Evolutionary conservation across 1,140 invertebrate genomes (phyloP).

Genomic region (Holcopasites calliopsidis): DNA sequence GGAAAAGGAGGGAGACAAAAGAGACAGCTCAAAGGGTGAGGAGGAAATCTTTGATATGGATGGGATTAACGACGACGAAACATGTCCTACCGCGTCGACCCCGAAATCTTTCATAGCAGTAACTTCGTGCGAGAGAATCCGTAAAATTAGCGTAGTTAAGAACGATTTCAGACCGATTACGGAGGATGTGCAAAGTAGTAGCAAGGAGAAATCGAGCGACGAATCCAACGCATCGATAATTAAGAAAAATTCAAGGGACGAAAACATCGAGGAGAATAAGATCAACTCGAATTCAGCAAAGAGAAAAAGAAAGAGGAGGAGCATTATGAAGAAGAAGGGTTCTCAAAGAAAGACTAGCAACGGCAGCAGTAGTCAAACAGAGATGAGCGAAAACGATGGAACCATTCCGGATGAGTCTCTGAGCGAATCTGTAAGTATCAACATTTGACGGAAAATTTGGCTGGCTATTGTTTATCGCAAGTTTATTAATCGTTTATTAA

Average conservation of each 20-base stretch:
- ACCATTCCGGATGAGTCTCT: conserved; percentile 53
- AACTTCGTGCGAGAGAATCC: conserved; percentile 73
- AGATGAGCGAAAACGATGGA: conserved; percentile 70
- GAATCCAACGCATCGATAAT: conserved; percentile 58
- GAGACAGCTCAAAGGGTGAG: conserved; percentile 65
- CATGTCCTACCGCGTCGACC: conserved; percentile 49
- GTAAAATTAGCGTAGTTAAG: conserved; percentile 79
- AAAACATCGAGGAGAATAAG: conserved; percentile 66
- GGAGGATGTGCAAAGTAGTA: conserved; percentile 62
- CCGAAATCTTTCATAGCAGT: conserved; percentile 77
- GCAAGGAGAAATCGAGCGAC: conserved; percentile 70
- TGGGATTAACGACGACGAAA: conserved; percentile 80
- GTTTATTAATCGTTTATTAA: neutral
- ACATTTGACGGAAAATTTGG: neutral
- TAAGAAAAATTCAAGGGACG: conserved; percentile 74
- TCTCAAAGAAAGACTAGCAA: conserved; percentile 84
- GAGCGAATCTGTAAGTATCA: conserved; percentile 65
- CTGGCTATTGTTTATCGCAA: neutral
- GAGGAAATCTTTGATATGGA: conserved; percentile 86
- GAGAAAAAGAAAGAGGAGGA: conserved; percentile 88
- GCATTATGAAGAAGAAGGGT: conserved; percentile 88
- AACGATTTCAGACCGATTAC: conserved; percentile 83
- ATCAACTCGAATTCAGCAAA: conserved; percentile 79
- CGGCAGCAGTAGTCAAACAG: conserved; percentile 73
- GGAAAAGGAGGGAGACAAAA: conserved; percentile 64